Conservation (phyloP, 2,888 invertebrate genomes). For the Pyralis farinalis region DNA sequence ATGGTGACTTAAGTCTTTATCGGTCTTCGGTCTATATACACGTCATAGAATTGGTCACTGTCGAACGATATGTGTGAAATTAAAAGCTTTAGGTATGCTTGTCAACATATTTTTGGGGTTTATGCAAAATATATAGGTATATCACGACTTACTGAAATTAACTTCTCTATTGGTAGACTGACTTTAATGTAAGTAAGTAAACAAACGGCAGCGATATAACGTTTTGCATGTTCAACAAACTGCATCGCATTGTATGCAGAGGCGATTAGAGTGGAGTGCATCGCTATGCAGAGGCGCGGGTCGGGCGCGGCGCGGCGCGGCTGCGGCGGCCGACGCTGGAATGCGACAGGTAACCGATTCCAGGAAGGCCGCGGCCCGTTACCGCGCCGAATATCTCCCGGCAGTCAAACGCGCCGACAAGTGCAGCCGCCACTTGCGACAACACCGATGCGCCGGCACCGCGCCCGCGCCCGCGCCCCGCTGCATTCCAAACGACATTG, state of each 20-base stretch:
- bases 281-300: conserved; percentile 41
- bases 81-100: too few relatives aligned
- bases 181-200: too few relatives aligned
- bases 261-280: conserved; percentile 48
- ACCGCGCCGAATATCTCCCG: conserved; percentile 78
- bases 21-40: too few relatives aligned
- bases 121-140: too few relatives aligned
- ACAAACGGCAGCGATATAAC: too few relatives aligned
- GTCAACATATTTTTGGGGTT: too few relatives aligned
- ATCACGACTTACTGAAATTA: too few relatives aligned
- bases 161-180: too few relatives aligned
- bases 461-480: conserved; percentile 31
- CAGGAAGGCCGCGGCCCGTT: conserved; percentile 80
- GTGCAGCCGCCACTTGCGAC: conserved; percentile 77
- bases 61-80: too few relatives aligned
- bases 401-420: conserved; percentile 79
- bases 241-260: conserved; percentile 29
- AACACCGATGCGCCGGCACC: conserved; percentile 64
- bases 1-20: too few relatives aligned
- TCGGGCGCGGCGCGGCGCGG: conserved; percentile 26
- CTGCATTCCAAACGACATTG: conserved; percentile 76
- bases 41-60: too few relatives aligned
- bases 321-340: conserved; percentile 64
- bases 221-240: conserved; percentile 5
- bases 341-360: conserved; percentile 81